Evolutionary conservation across 2,113 vertebrate species (phyloP).

Genomic region (Hucho hucho): DNA sequence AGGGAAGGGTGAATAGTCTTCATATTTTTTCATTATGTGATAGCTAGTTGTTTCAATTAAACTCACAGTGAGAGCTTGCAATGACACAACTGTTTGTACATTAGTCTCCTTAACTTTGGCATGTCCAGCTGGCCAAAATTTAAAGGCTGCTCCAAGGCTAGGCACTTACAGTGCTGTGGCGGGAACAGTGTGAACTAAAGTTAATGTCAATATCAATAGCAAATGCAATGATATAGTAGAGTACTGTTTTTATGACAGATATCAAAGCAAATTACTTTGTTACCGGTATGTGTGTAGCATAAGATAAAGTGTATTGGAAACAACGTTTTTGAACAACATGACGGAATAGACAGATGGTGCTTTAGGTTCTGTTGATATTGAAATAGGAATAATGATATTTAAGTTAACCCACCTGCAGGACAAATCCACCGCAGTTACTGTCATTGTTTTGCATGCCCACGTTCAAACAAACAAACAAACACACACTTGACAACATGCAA

Average conservation of each 20-base stretch:
- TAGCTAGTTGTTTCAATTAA: neutral
- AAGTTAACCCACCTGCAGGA: constrained; percentile 76
- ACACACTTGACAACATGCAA: no score
- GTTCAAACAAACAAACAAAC: constrained; percentile 49
- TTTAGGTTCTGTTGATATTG: no score
- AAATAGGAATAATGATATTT: neutral
- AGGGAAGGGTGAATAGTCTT: no score
- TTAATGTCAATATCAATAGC: no score
- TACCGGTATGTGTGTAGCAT: no score
- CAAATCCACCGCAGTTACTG: constrained; percentile 81
- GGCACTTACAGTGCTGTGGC: constrained; percentile 79
- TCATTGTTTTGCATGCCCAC: constrained; percentile 82
- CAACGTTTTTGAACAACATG: no score
- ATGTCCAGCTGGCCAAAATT: constrained; percentile 81
- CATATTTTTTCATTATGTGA: neutral
- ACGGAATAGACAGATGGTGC: no score
- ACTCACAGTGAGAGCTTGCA: constrained; percentile 79
- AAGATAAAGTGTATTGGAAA: no score
- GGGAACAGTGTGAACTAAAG: neutral
- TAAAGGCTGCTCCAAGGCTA: constrained; percentile 78
- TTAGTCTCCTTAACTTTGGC: constrained; percentile 79
- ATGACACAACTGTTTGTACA: constrained; percentile 84
- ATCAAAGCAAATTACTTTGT: no score
- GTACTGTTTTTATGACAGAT: no score
- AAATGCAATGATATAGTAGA: no score